Percentiles rank a stretch among this genome's conserved stretches.
Evolutionary conservation across 1,140 invertebrate genomes (phyloP).

Genomic region (Temnothorax nylanderi): DNA sequence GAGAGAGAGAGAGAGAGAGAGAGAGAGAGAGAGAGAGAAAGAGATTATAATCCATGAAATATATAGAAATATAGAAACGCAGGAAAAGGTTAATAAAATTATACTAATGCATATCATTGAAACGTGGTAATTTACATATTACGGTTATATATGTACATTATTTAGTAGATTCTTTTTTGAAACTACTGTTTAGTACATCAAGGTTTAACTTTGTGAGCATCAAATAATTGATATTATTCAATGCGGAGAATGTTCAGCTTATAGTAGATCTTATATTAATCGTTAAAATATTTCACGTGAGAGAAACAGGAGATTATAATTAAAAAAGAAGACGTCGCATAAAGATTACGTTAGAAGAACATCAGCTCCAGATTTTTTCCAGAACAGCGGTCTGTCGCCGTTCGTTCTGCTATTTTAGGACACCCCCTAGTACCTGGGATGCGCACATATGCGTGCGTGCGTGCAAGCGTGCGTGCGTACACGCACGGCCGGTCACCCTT

Average conservation of each 20-base stretch:
- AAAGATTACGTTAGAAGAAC: neutral
- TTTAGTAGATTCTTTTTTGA: neutral
- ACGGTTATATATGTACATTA: neutral
- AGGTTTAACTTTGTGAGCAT: neutral
- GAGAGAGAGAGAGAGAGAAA: no score
- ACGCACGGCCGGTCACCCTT: slow-evolving; percentile 38
- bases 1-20: neutral
- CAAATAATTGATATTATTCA: neutral
- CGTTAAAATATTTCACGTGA: neutral
- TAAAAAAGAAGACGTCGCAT: neutral
- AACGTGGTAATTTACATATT: neutral
- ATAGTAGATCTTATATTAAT: neutral
- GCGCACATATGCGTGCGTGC: neutral
- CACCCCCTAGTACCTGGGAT: slow-evolving; percentile 27
- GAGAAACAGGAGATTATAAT: neutral
- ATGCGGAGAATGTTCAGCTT: neutral
- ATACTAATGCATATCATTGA: neutral
- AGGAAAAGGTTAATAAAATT: neutral
- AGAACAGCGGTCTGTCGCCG: neutral
- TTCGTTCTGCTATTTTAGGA: slow-evolving; percentile 41
- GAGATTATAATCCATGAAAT: slow-evolving; percentile 9
- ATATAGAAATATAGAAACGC: slow-evolving; percentile 22
- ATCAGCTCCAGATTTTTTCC: neutral
- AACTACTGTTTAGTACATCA: neutral
- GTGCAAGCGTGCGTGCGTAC: slow-evolving; percentile 35